A percentile compares a stretch with the other conserved stretches of the same genome.
Evolutionary conservation across 1,140 invertebrate genomes (phyloP).

Genomic region (Drosophila bipectinata): DNA sequence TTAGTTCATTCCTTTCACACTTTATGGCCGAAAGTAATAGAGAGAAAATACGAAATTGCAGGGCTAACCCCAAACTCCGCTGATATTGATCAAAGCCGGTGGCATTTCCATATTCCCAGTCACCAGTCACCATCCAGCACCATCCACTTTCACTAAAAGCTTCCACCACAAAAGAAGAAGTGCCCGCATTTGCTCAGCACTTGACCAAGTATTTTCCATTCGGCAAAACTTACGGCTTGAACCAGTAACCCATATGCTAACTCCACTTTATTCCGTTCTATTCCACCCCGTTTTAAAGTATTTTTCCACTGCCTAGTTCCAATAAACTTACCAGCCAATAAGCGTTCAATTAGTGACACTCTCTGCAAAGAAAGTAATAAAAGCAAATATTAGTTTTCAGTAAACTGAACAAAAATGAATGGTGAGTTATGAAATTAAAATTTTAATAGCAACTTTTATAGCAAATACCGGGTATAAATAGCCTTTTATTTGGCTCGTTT

Average conservation of each 20-base stretch:
- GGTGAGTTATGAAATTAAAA: neutral
- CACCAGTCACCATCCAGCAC: neutral
- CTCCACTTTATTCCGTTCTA: neutral
- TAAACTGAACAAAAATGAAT: neutral
- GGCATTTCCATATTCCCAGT: conserved; percentile 39
- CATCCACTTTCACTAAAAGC: conserved; percentile 48
- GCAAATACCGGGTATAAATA: neutral
- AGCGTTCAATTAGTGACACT: conserved; percentile 45
- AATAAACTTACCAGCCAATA: conserved; percentile 45
- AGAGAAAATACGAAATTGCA: neutral
- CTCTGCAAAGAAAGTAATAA: conserved; percentile 30
- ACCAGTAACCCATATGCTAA: conserved; percentile 45
- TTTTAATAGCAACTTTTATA: neutral
- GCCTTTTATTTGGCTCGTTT: neutral
- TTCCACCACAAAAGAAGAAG: conserved; percentile 26
- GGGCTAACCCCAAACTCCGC: conserved; percentile 3
- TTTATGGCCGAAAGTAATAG: conserved; percentile 52
- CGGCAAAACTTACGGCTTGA: conserved; percentile 18
- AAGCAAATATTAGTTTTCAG: conserved; percentile 10
- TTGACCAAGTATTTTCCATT: conserved; percentile 45
- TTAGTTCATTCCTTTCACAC: conserved; percentile 56
- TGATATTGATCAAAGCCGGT: conserved; percentile 46
- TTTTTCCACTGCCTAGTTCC: neutral
- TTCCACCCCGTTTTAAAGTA: conserved; percentile 11
- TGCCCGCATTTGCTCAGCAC: conserved; percentile 40